A percentile compares a stretch with the other conserved stretches of the same genome.
These are phyloP conservation scores for Tupaia tana DNA, from an alignment of 2,113 vertebrate species.

Conservation along the genomic window DNA sequence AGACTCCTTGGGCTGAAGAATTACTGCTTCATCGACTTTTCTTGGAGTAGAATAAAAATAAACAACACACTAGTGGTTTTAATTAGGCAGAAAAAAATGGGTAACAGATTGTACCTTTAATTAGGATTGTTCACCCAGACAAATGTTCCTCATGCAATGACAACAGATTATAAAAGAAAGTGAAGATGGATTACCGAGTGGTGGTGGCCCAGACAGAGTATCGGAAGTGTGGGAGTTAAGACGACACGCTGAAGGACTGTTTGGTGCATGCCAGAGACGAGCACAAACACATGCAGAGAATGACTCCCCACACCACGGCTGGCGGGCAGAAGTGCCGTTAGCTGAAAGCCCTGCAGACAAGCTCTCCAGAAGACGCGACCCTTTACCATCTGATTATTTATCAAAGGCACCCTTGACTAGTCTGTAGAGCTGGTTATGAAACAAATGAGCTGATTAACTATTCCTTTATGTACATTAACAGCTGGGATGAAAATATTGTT, in stretches of 20 bases:
- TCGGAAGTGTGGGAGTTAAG: background rate
- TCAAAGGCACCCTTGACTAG: background rate
- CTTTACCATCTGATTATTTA: background rate
- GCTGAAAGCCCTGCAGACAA: background rate
- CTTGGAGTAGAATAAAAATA: constrained; percentile 4
- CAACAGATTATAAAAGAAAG: constrained; percentile 32
- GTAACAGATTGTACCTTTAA: constrained; percentile 25
- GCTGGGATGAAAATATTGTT: background rate
- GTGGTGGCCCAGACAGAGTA: background rate
- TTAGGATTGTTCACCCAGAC: constrained; percentile 37
- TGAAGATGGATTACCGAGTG: background rate
- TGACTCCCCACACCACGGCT: background rate
- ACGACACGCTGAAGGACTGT: background rate
- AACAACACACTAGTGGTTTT: background rate
- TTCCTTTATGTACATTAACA: constrained; percentile 14
- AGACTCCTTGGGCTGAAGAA: background rate
- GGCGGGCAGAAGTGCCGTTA: background rate
- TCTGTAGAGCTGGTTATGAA: constrained; percentile 25
- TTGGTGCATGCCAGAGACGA: background rate
- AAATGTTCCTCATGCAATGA: constrained; percentile 45
- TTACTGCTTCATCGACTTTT: constrained; percentile 7
- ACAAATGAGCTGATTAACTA: background rate
- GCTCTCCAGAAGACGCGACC: background rate
- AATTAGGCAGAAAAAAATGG: constrained; percentile 34
- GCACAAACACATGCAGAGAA: background rate